Evolutionary conservation across 2,888 invertebrate species (phyloP), one percentile per base, ranked within the genome.

Genomic region (Andrena dorsata): DNA sequence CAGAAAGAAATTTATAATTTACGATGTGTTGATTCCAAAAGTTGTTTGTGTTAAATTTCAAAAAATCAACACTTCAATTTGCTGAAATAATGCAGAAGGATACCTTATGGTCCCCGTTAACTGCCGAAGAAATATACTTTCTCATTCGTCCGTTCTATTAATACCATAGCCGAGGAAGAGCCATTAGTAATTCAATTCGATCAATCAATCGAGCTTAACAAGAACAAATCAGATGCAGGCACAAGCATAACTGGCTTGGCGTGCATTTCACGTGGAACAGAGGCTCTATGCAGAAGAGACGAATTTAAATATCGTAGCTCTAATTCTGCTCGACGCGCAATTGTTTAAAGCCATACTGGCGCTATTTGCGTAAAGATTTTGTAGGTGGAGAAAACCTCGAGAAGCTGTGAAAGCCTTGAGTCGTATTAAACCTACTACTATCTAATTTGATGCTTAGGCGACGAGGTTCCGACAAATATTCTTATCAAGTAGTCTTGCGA

Each of bases 191-290:
- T 75, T 72, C 78, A 68, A 78, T 72, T 82, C 47, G 32, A 82
- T 78, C 71, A 23, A 72, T 63, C 64, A 82, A 78, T 68, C 61
- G 70, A 65, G 63, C 58, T 83, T 78, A 83, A 83, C 47, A 47
- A 78, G 78, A 72, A 47, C 64, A 75, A 70, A 81, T 81, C 61
- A 32, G 64, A 73, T 49, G 23, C 53, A 51, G 51, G 26, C 61
- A 51, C 32, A 65, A 2, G 51, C 69, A 26, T 63, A 66, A 77
- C 65, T 74, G 28, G 66, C 63, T 74, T 32, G 53, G 64, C 80
- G 82, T 73, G 76, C 56, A 49, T 76, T 77, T 74, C 73, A 71
- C 81, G 76, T 81, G 83, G 49, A 35, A 30, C 8, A 7, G 26
- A 53, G n/a, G 8, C 8, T 51, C 20, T 13, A 8, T 10, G 30